Evolutionary conservation across 2,113 vertebrate genomes (phyloP).

Genomic region (Chaetodon auriga): DNA sequence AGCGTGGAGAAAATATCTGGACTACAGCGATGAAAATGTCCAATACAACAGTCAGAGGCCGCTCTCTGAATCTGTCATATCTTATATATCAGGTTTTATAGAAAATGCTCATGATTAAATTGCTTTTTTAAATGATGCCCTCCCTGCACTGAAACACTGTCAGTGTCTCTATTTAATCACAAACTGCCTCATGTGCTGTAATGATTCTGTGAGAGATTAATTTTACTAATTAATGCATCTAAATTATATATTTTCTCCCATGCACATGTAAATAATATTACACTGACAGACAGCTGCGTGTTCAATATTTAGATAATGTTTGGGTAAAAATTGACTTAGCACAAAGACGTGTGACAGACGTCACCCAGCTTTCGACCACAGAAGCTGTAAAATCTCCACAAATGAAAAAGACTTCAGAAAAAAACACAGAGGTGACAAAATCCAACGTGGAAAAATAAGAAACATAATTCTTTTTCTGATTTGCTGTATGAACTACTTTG

Average conservation of each 20-base stretch:
- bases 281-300: neutral
- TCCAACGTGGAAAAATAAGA: neutral
- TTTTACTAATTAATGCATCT: neutral
- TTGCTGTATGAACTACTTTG: neutral
- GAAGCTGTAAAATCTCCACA: too few species aligned
- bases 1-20: conserved; percentile 11
- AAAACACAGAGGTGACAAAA: neutral
- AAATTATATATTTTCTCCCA: neutral
- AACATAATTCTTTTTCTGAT: neutral
- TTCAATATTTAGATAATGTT: neutral
- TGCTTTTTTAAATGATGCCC: neutral
- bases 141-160: neutral
- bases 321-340: neutral
- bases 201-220: neutral
- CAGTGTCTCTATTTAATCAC: neutral
- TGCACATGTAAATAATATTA: neutral
- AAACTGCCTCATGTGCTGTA: neutral
- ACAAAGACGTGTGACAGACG: neutral
- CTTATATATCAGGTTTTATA: neutral
- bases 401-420: neutral
- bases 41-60: neutral
- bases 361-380: neutral
- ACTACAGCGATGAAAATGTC: neutral
- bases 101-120: conserved; percentile 4
- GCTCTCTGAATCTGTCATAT: conserved; percentile 15